phyloP scores from a whole-genome alignment of 2,797 vertebrate genomes.

The Enteromius afrohamiltoni region DNA sequence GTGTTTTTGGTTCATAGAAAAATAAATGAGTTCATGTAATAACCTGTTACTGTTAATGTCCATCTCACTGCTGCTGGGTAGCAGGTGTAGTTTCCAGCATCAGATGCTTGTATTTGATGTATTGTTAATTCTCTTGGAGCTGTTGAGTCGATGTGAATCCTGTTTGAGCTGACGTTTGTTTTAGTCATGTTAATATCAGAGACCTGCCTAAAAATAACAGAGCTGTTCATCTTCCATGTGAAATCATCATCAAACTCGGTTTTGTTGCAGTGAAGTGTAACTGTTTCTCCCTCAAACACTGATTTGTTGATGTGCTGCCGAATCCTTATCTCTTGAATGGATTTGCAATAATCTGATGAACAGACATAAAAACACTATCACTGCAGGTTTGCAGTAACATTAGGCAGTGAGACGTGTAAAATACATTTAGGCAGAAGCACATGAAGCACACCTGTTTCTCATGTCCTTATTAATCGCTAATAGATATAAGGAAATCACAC shows the following conservation, averaged over 20 bases:
- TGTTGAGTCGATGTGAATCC: not conserved
- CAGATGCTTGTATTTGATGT: slow-evolving; percentile 19
- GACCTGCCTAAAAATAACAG: accelerated
- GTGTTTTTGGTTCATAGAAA: not conserved
- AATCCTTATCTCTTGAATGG: not conserved
- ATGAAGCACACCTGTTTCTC: not conserved
- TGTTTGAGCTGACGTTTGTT: slow-evolving; percentile 1
- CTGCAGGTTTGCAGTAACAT: too few relatives aligned
- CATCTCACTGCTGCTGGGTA: not conserved
- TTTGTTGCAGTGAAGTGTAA: slow-evolving; percentile 2
- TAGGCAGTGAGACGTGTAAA: not conserved
- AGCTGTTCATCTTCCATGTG: not conserved
- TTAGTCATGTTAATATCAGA: accelerated
- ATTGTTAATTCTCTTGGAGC: not conserved
- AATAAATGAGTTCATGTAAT: not conserved
- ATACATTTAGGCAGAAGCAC: not conserved
- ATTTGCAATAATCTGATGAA: slow-evolving; percentile 2
- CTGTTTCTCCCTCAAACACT: not conserved
- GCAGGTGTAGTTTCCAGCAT: slow-evolving; percentile 32
- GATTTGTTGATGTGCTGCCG: not conserved
- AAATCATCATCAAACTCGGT: accelerated
- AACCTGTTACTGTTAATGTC: slow-evolving; percentile 22
- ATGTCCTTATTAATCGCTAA: not conserved
- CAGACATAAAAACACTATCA: not conserved
- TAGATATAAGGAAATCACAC: not conserved